phyloP scores from a whole-genome alignment of 1,140 invertebrate genomes.

The Dryas iulia region DNA sequence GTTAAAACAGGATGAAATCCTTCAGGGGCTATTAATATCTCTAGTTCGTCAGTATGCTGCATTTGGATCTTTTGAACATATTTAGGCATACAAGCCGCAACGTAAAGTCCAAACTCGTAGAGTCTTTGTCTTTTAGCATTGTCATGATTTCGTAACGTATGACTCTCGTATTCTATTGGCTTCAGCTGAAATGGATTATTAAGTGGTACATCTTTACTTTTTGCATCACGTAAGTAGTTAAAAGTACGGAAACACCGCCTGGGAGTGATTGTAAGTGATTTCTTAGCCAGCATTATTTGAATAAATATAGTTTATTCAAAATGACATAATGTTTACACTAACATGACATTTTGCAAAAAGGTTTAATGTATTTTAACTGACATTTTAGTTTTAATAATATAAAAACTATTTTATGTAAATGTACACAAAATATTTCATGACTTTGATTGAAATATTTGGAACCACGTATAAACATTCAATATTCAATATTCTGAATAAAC shows the following conservation, averaged over 20 bases:
- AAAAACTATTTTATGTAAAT: neutral
- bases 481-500: neutral
- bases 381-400: neutral
- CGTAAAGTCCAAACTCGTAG: slow-evolving; percentile 71
- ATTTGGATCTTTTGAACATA: slow-evolving; percentile 95
- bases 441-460: neutral
- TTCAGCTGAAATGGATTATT: slow-evolving; percentile 51
- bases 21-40: slow-evolving; percentile 94
- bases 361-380: neutral
- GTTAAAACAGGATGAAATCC: slow-evolving; percentile 93
- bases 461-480: neutral
- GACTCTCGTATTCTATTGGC: slow-evolving; percentile 49
- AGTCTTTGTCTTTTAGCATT: slow-evolving; percentile 53
- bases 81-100: slow-evolving; percentile 91
- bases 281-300: neutral
- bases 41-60: slow-evolving; percentile 90
- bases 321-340: neutral
- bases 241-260: slow-evolving; percentile 12
- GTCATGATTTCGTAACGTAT: slow-evolving; percentile 55
- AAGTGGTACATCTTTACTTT: slow-evolving; percentile 16
- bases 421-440: neutral
- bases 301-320: neutral
- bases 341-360: neutral
- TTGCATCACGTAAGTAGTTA: neutral
- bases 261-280: neutral